phyloP scores from a whole-genome alignment of 1,140 invertebrate species.

The Panagrolaimus sp. region DNA sequence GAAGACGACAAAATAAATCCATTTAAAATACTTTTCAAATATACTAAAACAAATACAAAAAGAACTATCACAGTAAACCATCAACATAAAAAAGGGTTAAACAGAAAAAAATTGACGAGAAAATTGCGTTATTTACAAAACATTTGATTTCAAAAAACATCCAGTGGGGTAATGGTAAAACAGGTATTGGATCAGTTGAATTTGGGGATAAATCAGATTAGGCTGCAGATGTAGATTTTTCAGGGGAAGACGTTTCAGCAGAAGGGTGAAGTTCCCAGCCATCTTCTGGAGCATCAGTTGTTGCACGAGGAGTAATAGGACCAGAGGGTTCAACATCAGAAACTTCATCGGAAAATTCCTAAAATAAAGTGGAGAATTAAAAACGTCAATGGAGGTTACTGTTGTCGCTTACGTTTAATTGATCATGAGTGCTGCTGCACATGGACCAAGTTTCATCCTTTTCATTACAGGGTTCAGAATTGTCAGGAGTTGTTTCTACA shows the following conservation, averaged over 20 bases:
- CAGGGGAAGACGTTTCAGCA: not conserved
- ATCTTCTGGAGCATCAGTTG: slow-evolving; percentile 17
- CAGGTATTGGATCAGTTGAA: too few species aligned
- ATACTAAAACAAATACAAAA: too few species aligned
- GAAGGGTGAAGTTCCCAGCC: slow-evolving; percentile 17
- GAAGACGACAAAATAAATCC: too few species aligned
- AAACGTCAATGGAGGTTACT: not conserved
- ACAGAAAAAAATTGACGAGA: too few species aligned
- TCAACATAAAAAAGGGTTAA: too few species aligned
- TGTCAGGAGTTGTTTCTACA: not conserved
- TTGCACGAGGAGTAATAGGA: slow-evolving; percentile 23
- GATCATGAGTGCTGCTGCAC: slow-evolving; percentile 19
- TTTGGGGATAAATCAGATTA: not conserved
- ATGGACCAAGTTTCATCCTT: slow-evolving; percentile 25
- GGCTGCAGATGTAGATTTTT: slow-evolving; percentile 6
- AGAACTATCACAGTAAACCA: too few species aligned
- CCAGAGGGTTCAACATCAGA: slow-evolving; percentile 11
- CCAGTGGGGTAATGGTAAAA: too few species aligned
- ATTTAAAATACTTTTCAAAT: too few species aligned
- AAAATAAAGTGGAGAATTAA: not conserved
- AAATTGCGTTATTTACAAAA: too few species aligned
- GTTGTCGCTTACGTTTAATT: slow-evolving; percentile 6
- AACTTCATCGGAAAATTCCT: slow-evolving; percentile 7
- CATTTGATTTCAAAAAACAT: too few species aligned
- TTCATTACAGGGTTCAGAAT: not conserved